phyloP scores from a whole-genome alignment of 2,113 vertebrate genomes.

The Chaenocephalus aceratus region DNA sequence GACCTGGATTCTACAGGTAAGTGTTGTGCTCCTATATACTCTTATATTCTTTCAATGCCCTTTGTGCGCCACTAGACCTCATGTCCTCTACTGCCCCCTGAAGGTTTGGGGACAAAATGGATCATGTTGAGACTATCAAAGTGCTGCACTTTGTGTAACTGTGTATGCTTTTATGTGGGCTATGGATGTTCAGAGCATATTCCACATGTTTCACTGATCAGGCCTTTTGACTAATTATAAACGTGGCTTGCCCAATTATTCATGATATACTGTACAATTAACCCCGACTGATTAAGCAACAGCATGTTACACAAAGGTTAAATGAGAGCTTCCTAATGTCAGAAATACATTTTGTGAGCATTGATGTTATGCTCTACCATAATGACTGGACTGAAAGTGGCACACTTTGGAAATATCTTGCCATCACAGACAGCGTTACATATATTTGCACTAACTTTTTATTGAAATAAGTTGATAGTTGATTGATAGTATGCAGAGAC shows the following conservation, averaged over 20 bases:
- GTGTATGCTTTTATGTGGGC: neutral
- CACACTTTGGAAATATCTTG: neutral
- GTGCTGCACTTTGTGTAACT: constrained; percentile 25
- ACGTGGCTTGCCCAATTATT: neutral
- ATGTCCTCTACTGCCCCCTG: constrained; percentile 22
- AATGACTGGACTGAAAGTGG: neutral
- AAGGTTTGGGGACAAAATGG: constrained; percentile 4
- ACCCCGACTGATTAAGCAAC: neutral
- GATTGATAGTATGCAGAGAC: no score
- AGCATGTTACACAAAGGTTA: neutral
- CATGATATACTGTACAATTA: neutral
- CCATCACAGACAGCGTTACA: neutral
- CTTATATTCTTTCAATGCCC: neutral
- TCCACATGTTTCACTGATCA: neutral
- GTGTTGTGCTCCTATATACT: constrained; percentile 26
- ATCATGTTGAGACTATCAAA: neutral
- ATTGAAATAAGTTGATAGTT: no score
- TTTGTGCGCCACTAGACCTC: neutral
- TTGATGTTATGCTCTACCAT: neutral
- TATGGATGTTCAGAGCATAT: constrained; percentile 3
- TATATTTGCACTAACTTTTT: neutral
- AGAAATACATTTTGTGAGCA: neutral
- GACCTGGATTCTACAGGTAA: constrained; percentile 91
- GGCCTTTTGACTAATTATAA: neutral
- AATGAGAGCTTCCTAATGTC: neutral